These are phyloP conservation scores for Centroberyx gerrardi DNA, from an alignment of 2,797 vertebrate species.

Conservation along the genomic window DNA sequence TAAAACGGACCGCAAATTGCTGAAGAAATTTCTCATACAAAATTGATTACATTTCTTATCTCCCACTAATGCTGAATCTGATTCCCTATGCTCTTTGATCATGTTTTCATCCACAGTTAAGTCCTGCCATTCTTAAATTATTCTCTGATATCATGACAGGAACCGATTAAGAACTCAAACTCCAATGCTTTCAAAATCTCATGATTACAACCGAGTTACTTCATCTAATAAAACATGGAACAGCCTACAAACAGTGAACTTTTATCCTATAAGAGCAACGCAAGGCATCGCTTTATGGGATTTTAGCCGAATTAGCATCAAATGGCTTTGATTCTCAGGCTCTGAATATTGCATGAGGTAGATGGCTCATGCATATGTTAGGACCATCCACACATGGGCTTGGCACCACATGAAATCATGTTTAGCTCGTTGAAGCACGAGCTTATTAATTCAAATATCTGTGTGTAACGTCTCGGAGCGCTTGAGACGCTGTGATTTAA, in stretches of 20 bases:
- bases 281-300: slow-evolving; percentile 12
- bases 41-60: slow-evolving; percentile 60
- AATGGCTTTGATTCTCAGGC: slow-evolving; percentile 38
- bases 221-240: slow-evolving; percentile 30
- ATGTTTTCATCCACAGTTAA: slow-evolving; percentile 67
- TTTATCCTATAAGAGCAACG: slow-evolving; percentile 5
- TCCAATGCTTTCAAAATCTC: slow-evolving; percentile 17
- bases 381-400: slow-evolving; percentile 10
- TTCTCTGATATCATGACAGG: slow-evolving; percentile 59
- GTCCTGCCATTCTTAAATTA: slow-evolving; percentile 56
- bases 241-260: neutral
- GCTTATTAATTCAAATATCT: slow-evolving; percentile 57
- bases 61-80: slow-evolving; percentile 45
- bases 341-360: slow-evolving; percentile 48
- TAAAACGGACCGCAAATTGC: slow-evolving; percentile 61
- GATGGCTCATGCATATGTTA: slow-evolving; percentile 21
- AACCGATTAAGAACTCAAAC: slow-evolving; percentile 44
- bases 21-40: slow-evolving; percentile 68
- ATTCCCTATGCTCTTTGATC: slow-evolving; percentile 74
- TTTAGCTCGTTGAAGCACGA: slow-evolving; percentile 17
- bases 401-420: slow-evolving; percentile 36
- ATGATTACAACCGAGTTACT: slow-evolving; percentile 53
- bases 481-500: slow-evolving; percentile 25
- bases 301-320: slow-evolving; percentile 45
- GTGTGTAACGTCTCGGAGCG: slow-evolving; percentile 30